Percentiles rank a stretch among this genome's conserved stretches.
Conservation (phyloP, 2,888 invertebrate genomes). For the Acleris sparsana region DNA sequence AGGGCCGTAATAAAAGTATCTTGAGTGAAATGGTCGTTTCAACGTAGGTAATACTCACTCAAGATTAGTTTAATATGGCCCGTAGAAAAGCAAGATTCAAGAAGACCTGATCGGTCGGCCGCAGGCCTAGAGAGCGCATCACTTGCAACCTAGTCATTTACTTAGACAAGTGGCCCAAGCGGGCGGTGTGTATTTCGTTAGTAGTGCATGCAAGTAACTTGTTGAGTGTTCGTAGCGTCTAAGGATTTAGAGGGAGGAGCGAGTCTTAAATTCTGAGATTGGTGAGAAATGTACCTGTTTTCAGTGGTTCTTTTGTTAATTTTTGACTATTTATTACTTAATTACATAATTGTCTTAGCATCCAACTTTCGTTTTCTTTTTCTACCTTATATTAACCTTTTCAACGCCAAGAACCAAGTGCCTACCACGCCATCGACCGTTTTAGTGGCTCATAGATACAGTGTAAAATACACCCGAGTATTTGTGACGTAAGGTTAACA, state of each 20-base stretch:
- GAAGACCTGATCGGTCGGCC: slow-evolving; percentile 49
- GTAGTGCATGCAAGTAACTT: slow-evolving; percentile 80
- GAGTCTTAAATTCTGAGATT: slow-evolving; percentile 79
- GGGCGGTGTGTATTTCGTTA: slow-evolving; percentile 68
- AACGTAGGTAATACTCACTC: too few species aligned
- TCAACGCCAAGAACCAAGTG: too few species aligned
- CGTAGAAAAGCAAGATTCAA: slow-evolving; percentile 40
- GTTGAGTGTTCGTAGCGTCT: slow-evolving; percentile 81
- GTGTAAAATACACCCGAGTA: too few species aligned
- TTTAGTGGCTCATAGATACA: too few species aligned
- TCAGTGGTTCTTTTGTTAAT: slow-evolving; percentile 82
- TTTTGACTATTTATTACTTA: slow-evolving; percentile 82
- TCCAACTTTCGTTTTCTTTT: slow-evolving; percentile 64
- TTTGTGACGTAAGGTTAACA: too few species aligned
- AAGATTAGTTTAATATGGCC: too few species aligned
- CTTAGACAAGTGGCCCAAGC: slow-evolving; percentile 69
- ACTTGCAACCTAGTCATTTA: slow-evolving; percentile 82
- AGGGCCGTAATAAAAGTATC: background rate
- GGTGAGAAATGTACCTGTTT: slow-evolving; percentile 82
- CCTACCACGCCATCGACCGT: too few species aligned
- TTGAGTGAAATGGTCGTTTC: too few species aligned
- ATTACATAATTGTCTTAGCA: slow-evolving; percentile 83
- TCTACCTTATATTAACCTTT: too few species aligned
- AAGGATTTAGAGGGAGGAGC: slow-evolving; percentile 75
- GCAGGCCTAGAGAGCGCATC: slow-evolving; percentile 60